These are phyloP conservation scores for Parasteatoda lunata DNA, from an alignment of 2,888 invertebrate species.

Conservation along the genomic window DNA sequence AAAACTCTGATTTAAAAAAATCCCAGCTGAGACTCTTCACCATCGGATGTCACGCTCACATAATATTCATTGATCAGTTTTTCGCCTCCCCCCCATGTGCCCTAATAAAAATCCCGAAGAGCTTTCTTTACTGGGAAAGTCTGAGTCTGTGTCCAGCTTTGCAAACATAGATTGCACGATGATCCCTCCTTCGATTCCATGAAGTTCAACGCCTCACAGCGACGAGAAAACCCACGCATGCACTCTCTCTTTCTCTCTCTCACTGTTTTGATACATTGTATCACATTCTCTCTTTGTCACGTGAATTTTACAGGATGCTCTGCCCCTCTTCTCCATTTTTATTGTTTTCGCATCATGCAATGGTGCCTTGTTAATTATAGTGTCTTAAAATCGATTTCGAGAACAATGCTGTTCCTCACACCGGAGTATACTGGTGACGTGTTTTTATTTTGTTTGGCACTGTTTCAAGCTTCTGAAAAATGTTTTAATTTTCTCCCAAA, in stretches of 20 bases:
- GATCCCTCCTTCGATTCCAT: slow-evolving; percentile 21
- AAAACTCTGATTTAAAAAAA: no score
- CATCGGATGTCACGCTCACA: slow-evolving; percentile 38
- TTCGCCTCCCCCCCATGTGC: slow-evolving; percentile 6
- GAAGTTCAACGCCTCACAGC: slow-evolving; percentile 59
- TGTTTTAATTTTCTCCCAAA: no score
- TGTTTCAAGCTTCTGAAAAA: no score
- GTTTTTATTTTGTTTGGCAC: no score
- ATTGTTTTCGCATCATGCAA: no score
- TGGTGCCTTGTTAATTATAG: no score
- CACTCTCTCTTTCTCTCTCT: slow-evolving; percentile 5
- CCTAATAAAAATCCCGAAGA: slow-evolving; percentile 32
- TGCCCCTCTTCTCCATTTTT: no score
- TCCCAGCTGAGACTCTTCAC: background rate
- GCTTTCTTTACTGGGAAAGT: slow-evolving; percentile 11
- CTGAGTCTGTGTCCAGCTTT: slow-evolving; percentile 37
- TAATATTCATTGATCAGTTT: slow-evolving; percentile 51
- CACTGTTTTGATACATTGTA: slow-evolving; percentile 23
- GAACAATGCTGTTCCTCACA: no score
- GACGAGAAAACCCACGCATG: slow-evolving; percentile 11
- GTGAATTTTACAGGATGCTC: background rate
- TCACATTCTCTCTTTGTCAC: background rate
- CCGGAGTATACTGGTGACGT: no score
- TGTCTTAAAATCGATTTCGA: no score
- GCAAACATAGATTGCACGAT: slow-evolving; percentile 37